These are phyloP conservation scores for Bambusicola thoracicus DNA, from an alignment of 2,113 vertebrate species.

Conservation along the genomic window DNA sequence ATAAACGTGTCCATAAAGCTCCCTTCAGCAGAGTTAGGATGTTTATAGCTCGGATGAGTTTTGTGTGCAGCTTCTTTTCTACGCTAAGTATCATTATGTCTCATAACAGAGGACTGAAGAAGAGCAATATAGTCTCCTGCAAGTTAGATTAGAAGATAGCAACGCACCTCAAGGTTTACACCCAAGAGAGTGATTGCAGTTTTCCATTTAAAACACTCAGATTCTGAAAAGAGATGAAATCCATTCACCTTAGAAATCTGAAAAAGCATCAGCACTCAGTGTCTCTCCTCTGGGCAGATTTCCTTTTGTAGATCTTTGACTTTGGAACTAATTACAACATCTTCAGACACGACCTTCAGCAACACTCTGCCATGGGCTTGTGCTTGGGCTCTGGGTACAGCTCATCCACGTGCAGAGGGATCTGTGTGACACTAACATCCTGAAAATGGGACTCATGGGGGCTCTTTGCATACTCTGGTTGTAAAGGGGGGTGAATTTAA, in stretches of 20 bases:
- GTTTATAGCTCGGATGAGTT: neutral
- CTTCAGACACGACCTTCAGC: neutral
- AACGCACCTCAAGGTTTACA: neutral
- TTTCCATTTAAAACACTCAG: neutral
- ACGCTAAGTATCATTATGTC: neutral
- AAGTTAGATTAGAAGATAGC: neutral
- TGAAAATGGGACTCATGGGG: neutral
- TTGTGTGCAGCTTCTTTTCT: neutral
- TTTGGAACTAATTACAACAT: neutral
- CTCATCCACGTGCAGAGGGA: neutral
- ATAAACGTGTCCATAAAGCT: neutral
- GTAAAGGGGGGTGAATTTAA: neutral
- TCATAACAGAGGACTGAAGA: neutral
- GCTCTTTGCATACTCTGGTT: neutral
- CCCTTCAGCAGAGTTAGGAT: neutral
- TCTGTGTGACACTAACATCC: neutral
- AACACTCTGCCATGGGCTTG: neutral
- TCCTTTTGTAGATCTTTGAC: neutral
- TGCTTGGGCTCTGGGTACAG: neutral
- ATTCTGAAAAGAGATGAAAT: neutral
- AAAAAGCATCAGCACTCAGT: neutral
- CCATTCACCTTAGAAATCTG: neutral
- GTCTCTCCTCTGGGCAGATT: neutral
- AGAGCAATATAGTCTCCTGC: neutral
- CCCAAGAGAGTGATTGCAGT: rapidly evolving